Evolutionary conservation across 2,888 invertebrate species (phyloP).

Genomic region (Alcis repandata): DNA sequence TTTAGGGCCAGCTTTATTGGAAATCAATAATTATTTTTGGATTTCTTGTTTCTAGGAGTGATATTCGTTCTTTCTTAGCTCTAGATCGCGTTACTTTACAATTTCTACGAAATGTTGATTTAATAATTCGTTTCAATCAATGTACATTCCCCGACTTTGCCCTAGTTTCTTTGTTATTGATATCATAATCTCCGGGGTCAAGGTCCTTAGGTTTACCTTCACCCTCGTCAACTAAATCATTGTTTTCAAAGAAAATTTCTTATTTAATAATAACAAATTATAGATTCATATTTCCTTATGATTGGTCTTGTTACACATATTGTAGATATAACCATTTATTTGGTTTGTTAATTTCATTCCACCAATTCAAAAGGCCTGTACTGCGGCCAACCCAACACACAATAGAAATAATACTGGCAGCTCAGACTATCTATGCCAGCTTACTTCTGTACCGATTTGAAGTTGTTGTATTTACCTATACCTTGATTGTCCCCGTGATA

Average conservation of each 20-base stretch:
- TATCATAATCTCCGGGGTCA: background rate
- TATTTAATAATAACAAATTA: too few relatives aligned
- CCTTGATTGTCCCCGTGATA: constrained; percentile 17
- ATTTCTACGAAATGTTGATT: background rate
- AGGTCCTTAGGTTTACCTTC: constrained; percentile 4
- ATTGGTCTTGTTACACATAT: background rate
- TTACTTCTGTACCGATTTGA: too few relatives aligned
- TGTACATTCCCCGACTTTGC: background rate
- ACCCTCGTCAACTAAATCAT: background rate
- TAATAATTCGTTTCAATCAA: background rate
- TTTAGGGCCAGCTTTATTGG: too few relatives aligned
- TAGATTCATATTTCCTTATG: background rate
- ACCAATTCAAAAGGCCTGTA: too few relatives aligned
- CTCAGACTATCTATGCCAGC: too few relatives aligned
- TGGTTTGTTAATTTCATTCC: too few relatives aligned
- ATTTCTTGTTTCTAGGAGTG: background rate
- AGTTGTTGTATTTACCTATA: background rate
- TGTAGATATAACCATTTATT: too few relatives aligned
- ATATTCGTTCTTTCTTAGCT: background rate
- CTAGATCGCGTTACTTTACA: background rate
- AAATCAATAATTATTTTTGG: background rate
- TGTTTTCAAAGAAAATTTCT: background rate
- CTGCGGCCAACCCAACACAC: too few relatives aligned
- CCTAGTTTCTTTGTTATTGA: background rate
- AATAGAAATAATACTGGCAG: too few relatives aligned